Base-by-base conservation (phyloP, 2,888 invertebrate genomes). In the Acheta domesticus region DNA sequence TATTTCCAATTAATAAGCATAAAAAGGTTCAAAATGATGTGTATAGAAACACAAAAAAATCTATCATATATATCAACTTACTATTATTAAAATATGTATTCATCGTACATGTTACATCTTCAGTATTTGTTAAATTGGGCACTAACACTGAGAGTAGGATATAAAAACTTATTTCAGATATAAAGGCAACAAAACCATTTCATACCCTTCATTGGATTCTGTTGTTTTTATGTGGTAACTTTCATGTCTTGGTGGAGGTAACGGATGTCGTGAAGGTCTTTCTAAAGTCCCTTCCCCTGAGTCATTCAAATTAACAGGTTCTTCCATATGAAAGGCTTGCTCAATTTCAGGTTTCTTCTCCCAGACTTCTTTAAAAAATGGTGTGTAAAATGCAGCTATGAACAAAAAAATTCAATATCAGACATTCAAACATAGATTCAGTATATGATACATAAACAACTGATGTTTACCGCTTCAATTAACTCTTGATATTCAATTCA, bases 341-440 rank as follows among this genome's bases (percentile, higher is more conserved):
- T 98, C 97, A 79, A 97, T 97, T 88, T 97, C 96, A 49, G 95
- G 96, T 84, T 97, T 96, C 84, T 96, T 94, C 86, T 97, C 96
- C 97, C 96, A 97, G 36, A 96, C 97, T 87, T 96, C 96, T 86
- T 96, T 96, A 89, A 98, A 95, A 89, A 98, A 98, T 77, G 97
- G 96, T 77, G 95, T 96, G 87, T 96, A 98, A 87, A 96, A 96
- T 49, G 96, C 96, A 85, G 96, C 96, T 96, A 87, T 0, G 36
- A 36, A 36, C 36, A 36, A 36, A 36, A n/a, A 23, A 36, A 88
- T 87, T 82, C 81, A 82, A 81, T 80, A 81, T 49, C 79, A 78
- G 62, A 81, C 49, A 80, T 75, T 48, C 48, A 14, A 80, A 76
- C 50, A 79, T 73, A 74, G n/a, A n/a, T n/a, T 77, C 50, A 20